Base-by-base conservation (phyloP, 2,888 invertebrate species). In the Mimumesa dahlbomi region DNA sequence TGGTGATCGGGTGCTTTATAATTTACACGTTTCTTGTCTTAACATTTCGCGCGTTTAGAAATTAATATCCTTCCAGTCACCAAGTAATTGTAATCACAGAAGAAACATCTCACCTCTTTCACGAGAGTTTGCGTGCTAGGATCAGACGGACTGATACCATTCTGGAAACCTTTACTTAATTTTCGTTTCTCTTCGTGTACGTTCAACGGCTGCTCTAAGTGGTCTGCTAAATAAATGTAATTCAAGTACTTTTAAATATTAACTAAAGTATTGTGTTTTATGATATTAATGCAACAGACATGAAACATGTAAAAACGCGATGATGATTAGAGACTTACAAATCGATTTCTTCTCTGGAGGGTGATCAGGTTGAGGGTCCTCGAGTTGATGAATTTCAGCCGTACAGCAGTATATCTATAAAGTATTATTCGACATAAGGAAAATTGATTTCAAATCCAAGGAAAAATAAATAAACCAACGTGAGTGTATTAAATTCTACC, bases 181-280 rank as follows among this genome's bases (percentile, higher is more conserved):
- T 88, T 88, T 2, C 86, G 84, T 59, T 88, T 88, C 46, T 88
- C 88, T 46, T 88, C 88, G 45, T 87, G 87, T 18, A 87, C 81
- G 34, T 81, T 87, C 25, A 87, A 29, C 22, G 88, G 87, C 46
- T 88, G 88, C 52, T 88, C 87, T 73, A 88, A 67, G 63, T 87
- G 87, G 75, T 87, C 88, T 79, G 85, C 87, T 88, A 53, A 74
- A 74, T 53, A 56, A 58, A 54, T 6, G n/a, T 1, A 19, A 50
- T 40, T 16, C 0, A n/a, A 4, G 3, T 34, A n/a, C 3, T 34
- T 34, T n/a, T 34, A 34, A n/a, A 7, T n/a, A 49, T 42, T 25
- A 52, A 38, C 36, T n/a, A n/a, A n/a, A n/a, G n/a, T n/a, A n/a
- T n/a, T n/a, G n/a, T n/a, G n/a, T n/a, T n/a, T n/a, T n/a, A n/a